Evolutionary conservation across 2,888 invertebrate genomes (phyloP).

Genomic region (Phyllotreta striolata): DNA sequence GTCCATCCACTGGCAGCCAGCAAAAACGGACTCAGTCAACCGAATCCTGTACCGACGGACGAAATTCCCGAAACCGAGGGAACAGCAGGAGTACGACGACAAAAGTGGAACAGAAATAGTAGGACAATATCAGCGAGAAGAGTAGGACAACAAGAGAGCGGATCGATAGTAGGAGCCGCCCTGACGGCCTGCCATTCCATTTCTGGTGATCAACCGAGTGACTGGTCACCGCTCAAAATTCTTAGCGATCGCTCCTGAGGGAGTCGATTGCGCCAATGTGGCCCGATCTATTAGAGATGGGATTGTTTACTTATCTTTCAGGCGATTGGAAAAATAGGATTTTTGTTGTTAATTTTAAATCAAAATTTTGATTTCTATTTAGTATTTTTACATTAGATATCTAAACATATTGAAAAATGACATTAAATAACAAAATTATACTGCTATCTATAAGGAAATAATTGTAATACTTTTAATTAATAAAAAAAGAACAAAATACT

Average conservation of each 20-base stretch:
- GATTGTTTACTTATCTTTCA: constrained; percentile 7
- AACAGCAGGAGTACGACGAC: constrained; percentile 25
- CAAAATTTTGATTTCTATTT: no score
- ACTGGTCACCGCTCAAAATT: constrained; percentile 28
- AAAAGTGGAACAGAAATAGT: constrained; percentile 35
- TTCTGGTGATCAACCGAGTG: constrained; percentile 16
- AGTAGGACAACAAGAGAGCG: constrained; percentile 44
- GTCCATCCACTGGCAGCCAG: constrained; percentile 19
- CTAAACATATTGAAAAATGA: no score
- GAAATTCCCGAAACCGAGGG: constrained; percentile 36
- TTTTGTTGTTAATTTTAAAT: not conserved
- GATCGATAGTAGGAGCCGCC: constrained; percentile 55
- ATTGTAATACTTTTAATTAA: no score
- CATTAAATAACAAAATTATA: no score
- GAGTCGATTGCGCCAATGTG: constrained; percentile 28
- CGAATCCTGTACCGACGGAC: constrained; percentile 37
- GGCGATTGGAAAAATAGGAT: not conserved
- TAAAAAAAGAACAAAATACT: no score
- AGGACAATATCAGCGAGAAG: constrained; percentile 37
- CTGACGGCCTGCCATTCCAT: constrained; percentile 45
- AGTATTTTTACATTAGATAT: no score
- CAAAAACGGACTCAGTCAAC: constrained; percentile 34
- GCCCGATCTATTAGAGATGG: constrained; percentile 12
- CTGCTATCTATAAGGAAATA: no score
- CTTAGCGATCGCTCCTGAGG: constrained; percentile 22